Conservation (phyloP, 1,140 invertebrate species). For the Calliopsis andreniformis region DNA sequence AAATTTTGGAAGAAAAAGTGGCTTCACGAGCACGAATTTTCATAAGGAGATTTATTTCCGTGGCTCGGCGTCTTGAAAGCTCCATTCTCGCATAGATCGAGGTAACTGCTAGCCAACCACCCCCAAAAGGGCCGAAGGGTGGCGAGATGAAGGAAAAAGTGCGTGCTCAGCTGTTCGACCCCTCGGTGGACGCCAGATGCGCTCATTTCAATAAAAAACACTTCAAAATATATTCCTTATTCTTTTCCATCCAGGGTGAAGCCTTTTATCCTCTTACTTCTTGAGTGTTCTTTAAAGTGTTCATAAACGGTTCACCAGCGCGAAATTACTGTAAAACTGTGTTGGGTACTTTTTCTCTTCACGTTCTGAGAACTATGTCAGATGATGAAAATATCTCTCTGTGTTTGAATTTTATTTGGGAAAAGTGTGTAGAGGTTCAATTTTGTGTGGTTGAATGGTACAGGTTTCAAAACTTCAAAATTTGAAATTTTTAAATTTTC, state of each 20-base stretch:
- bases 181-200: constrained; percentile 60
- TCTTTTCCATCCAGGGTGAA: neutral
- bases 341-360: constrained; percentile 11
- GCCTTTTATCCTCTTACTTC: constrained; percentile 42
- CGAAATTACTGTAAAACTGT: constrained; percentile 46
- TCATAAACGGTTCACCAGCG: constrained; percentile 49
- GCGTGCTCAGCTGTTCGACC: constrained; percentile 62
- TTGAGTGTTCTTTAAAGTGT: constrained; percentile 49
- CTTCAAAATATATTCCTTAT: constrained; percentile 44
- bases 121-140: neutral
- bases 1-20: constrained; percentile 64
- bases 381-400: constrained; percentile 26
- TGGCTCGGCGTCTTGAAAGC: constrained; percentile 19
- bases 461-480: no score
- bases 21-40: constrained; percentile 68
- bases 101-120: constrained; percentile 30
- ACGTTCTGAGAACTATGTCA: constrained; percentile 2
- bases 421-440: no score
- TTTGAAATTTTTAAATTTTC: no score
- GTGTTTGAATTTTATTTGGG: no score
- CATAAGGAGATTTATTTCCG: constrained; percentile 74
- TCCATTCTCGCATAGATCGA: constrained; percentile 63
- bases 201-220: constrained; percentile 70
- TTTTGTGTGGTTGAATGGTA: no score
- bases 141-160: constrained; percentile 60